A percentile compares a stretch with the other conserved stretches of the same genome.
These are phyloP conservation scores for Clunio marinus DNA, from an alignment of 2,888 invertebrate genomes.

Conservation along the genomic window DNA sequence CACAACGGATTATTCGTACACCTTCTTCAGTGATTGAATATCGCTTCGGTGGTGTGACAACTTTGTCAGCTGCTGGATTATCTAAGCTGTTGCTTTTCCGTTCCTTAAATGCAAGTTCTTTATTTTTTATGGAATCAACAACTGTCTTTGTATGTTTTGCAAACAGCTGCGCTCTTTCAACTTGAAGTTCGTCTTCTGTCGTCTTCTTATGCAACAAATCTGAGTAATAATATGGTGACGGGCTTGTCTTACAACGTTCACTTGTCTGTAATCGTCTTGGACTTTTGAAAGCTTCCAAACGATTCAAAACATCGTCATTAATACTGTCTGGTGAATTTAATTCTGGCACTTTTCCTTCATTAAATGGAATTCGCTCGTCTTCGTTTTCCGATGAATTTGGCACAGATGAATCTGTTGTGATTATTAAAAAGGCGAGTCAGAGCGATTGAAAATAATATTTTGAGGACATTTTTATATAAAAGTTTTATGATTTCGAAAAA, in stretches of 20 bases:
- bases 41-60: conserved; percentile 58
- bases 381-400: conserved; percentile 58
- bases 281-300: conserved; percentile 51
- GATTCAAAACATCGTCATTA: conserved; percentile 53
- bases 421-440: background rate
- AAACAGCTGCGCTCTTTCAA: conserved; percentile 48
- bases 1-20: conserved; percentile 53
- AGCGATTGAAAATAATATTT: no score
- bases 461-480: no score
- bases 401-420: conserved; percentile 53
- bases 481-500: no score
- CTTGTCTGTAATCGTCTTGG: conserved; percentile 46
- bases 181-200: conserved; percentile 46
- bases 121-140: conserved; percentile 43
- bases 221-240: conserved; percentile 79
- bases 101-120: conserved; percentile 48
- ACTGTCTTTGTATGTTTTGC: conserved; percentile 51
- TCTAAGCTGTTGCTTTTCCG: conserved; percentile 71
- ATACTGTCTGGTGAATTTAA: conserved; percentile 68
- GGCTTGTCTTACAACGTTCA: conserved; percentile 57
- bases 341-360: conserved; percentile 53
- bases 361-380: conserved; percentile 51
- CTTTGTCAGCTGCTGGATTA: conserved; percentile 61
- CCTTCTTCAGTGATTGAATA: conserved; percentile 70
- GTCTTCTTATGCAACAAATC: conserved; percentile 59